Conservation (phyloP, 30 jellyfish, hydroid and myxozoan species). For the Sanderia malayensis region DNA sequence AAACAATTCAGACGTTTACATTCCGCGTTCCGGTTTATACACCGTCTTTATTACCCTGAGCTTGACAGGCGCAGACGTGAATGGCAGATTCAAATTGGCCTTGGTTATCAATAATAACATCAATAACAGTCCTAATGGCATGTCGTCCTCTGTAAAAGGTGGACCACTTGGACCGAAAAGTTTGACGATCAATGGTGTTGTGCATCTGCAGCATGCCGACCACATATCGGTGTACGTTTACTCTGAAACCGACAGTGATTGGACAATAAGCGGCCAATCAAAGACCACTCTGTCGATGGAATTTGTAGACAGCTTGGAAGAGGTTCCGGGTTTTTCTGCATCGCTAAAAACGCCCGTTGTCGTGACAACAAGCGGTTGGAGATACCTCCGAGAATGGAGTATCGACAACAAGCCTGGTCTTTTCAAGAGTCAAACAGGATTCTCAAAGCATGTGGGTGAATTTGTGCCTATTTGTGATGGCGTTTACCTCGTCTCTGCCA, state of each 20-base stretch:
- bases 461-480: conserved; percentile 72
- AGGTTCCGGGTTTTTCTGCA: conserved; percentile 76
- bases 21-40: conserved; percentile 62
- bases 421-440: conserved; percentile 76
- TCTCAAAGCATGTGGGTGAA: conserved; percentile 71
- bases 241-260: conserved; percentile 67
- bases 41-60: conserved; percentile 53
- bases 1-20: conserved; percentile 39
- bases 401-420: conserved; percentile 55
- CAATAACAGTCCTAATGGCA: conserved; percentile 45
- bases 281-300: conserved; percentile 62
- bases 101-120: conserved; percentile 48
- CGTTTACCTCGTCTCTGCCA: conserved; percentile 64
- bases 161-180: conserved; percentile 66
- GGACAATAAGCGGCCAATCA: conserved; percentile 80
- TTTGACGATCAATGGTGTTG: conserved; percentile 59
- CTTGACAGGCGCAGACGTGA: conserved; percentile 59
- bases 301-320: conserved; percentile 47
- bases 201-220: conserved; percentile 45
- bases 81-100: conserved; percentile 48
- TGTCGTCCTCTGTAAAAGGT: conserved; percentile 33
- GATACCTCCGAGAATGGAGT: conserved; percentile 49
- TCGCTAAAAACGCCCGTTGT: conserved; percentile 11
- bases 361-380: conserved; percentile 36
- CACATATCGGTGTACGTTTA: conserved; percentile 65